Evolutionary conservation across 2,113 vertebrate species (phyloP).

Genomic region (Prietella phreatophila): DNA sequence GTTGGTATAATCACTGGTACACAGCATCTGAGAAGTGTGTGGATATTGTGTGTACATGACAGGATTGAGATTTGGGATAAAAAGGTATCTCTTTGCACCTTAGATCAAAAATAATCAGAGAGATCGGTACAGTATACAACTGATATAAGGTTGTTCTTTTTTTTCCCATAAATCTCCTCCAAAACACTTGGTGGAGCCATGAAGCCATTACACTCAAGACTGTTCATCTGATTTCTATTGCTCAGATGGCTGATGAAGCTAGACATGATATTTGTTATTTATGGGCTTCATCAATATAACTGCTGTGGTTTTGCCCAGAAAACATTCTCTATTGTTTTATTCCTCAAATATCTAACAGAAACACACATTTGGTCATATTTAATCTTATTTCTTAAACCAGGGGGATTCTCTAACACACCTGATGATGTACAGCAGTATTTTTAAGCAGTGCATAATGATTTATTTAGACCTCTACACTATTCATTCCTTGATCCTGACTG

Average conservation of each 20-base stretch:
- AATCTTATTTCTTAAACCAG: too few species aligned
- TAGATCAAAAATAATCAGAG: background rate
- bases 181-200: too few species aligned
- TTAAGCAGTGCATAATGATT: background rate
- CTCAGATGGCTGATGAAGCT: background rate
- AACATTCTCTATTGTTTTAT: too few species aligned
- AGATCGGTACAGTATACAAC: background rate
- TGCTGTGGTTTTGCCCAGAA: background rate
- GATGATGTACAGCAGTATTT: too few species aligned
- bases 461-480: background rate
- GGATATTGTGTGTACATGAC: slow-evolving; percentile 13
- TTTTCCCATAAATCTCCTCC: too few species aligned
- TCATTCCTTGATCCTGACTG: too few species aligned
- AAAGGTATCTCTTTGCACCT: background rate
- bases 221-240: background rate
- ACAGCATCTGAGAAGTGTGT: background rate
- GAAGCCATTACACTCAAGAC: background rate
- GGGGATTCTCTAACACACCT: too few species aligned
- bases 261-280: background rate
- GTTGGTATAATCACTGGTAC: slow-evolving; percentile 33
- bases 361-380: too few species aligned
- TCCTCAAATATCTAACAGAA: too few species aligned
- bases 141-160: background rate
- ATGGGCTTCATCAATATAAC: background rate
- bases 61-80: slow-evolving; percentile 10